phyloP scores from a whole-genome alignment of 2,113 vertebrate species.

The Setophaga petechia region DNA sequence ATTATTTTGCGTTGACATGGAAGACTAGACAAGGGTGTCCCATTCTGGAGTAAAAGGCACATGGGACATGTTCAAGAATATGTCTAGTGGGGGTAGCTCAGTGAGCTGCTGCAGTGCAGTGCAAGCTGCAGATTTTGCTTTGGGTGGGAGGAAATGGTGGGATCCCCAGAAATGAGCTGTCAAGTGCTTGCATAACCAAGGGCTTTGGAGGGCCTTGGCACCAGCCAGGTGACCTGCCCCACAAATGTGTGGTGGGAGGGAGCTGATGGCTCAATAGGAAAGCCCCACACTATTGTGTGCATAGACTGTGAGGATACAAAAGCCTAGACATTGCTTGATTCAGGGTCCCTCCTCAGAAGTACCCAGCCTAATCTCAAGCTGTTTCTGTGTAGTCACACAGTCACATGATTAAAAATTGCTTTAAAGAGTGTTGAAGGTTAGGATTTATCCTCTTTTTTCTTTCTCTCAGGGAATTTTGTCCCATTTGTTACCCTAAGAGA shows the following conservation, averaged over 20 bases:
- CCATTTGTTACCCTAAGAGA: neutral
- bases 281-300: neutral
- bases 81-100: accelerated
- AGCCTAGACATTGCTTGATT: neutral
- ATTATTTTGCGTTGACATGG: neutral
- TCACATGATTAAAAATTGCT: neutral
- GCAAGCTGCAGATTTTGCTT: neutral
- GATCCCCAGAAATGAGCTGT: accelerated
- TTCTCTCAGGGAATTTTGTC: neutral
- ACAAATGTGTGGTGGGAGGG: neutral
- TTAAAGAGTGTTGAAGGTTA: neutral
- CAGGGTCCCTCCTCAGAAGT: neutral
- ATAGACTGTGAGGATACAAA: neutral
- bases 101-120: neutral
- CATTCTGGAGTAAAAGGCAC: neutral
- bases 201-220: neutral
- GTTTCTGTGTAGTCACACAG: neutral
- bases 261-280: neutral
- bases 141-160: neutral
- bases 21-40: neutral
- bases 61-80: neutral
- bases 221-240: neutral
- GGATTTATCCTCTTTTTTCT: neutral
- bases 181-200: neutral
- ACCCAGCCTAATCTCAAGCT: neutral